Percentiles rank a stretch among this genome's conserved stretches.
Evolutionary conservation across 2,888 invertebrate species (phyloP).

Genomic region (Malacosoma neustria): DNA sequence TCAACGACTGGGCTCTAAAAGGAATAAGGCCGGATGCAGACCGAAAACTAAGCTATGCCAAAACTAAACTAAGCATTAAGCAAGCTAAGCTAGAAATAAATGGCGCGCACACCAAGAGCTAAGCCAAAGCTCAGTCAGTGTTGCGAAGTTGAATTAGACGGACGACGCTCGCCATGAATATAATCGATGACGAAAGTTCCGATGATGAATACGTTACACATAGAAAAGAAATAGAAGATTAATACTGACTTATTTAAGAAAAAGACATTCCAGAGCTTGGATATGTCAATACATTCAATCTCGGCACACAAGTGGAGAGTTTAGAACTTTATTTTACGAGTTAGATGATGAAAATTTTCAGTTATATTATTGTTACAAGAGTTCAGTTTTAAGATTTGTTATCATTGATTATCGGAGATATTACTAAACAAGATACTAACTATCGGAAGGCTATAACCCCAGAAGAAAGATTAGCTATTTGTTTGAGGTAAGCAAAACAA

Average conservation of each 20-base stretch:
- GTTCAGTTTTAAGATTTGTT: too few relatives aligned
- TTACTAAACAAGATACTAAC: conserved; percentile 9
- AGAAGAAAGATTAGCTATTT: conserved; percentile 13
- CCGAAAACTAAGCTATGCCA: conserved; percentile 7
- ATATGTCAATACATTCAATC: conserved; percentile 9
- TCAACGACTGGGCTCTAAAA: too few relatives aligned
- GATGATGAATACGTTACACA: conserved; percentile 12
- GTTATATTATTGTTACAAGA: conserved; percentile 11
- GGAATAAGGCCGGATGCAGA: conserved; percentile 5
- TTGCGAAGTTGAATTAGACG: conserved; percentile 13
- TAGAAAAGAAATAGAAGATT: conserved; percentile 13
- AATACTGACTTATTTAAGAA: conserved; percentile 11
- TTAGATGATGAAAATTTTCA: conserved; percentile 10
- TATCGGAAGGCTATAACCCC: conserved; percentile 11
- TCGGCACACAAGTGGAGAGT: too few relatives aligned
- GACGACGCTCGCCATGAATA: conserved; percentile 10
- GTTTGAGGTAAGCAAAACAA: too few relatives aligned
- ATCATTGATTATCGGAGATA: conserved; percentile 6
- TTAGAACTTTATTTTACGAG: too few relatives aligned
- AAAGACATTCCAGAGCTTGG: conserved; percentile 9
- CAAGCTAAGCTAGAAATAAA: conserved; percentile 8
- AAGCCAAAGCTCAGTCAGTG: conserved; percentile 15
- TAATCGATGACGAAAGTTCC: conserved; percentile 12
- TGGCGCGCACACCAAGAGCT: conserved; percentile 14
- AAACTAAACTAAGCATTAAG: conserved; percentile 1